Conservation (phyloP, 2,113 vertebrate species). For the human region GRCh38 chr9:95913501-95914000, state of each 20-base stretch:
- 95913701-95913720: neutral
- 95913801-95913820: neutral
- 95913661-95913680: neutral
- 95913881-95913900: neutral
- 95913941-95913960: neutral
- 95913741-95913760: neutral
- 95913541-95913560: neutral
- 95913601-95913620: neutral
- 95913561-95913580: neutral
- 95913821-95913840: neutral
- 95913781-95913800: neutral
- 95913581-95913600: neutral
- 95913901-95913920: neutral
- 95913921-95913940: neutral
- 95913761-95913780: neutral
- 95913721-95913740: neutral
- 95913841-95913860: neutral
- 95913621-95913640: neutral
- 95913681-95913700: neutral
- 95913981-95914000: neutral
- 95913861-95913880: neutral
- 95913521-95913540: neutral
- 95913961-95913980: neutral
- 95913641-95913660: neutral
- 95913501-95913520: neutral